Base-by-base conservation (phyloP, 1,140 invertebrate species). In the Musca domestica region DNA sequence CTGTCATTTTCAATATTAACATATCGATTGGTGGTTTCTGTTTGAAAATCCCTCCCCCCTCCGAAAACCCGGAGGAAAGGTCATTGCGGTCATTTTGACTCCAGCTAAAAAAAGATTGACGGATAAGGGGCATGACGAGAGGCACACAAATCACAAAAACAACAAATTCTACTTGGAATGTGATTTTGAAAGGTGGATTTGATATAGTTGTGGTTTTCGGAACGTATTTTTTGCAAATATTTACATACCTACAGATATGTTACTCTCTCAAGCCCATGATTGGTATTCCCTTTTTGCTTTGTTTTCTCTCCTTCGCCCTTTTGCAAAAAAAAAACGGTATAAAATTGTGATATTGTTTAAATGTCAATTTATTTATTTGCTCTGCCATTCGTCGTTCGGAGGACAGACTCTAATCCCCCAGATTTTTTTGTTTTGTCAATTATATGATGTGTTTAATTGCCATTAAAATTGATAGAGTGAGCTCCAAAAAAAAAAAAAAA, bases 1-100 rank as follows among this genome's bases (percentile, higher is more conserved):
- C 56, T 61, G 56, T 61, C 56, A 61, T 61, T 61, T 61, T 34
- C 56, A 20, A 61, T 61, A 61, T 61, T 61, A 41, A 61, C 56
- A 61, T 19, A 61, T 61, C 56, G 56, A 61, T 19, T 34, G 47
- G 7, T 51, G 20, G 48, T 51, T 51, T 51, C 15, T 9, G 48
- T 51, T 51, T 46, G 10, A 9, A 46, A 46, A 12, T 46, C 15
- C 41, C 15, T 9, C 41, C 15, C 20, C 9, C 17, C 20, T 51
- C 20, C 20, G 17, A 6, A 19, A 5, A 19, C 17, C 17, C 17
- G 20, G 48, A 19, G 1, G 20, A 51, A 51, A 51, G 48, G 48
- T 51, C 48, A 17, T 51, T 61, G 17, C 34, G 34, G 34, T 41
- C 34, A 41, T 12, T 9, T 41, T 41, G 34, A 10, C 34, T 41